phyloP scores from a whole-genome alignment of 2,113 vertebrate genomes.

The Abramis brama region DNA sequence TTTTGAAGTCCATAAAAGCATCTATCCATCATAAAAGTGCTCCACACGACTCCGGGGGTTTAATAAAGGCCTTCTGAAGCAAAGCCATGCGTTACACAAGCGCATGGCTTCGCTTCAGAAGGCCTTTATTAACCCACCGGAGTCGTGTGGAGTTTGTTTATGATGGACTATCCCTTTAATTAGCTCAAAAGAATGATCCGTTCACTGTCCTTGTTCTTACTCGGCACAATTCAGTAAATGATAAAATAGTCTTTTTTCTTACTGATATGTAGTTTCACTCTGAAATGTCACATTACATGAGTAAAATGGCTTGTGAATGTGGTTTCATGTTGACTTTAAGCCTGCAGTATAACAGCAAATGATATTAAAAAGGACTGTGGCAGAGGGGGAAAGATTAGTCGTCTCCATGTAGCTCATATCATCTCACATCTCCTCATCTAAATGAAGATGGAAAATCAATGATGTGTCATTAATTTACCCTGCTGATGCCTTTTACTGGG shows the following conservation, averaged over 20 bases:
- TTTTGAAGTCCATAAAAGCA: too few relatives aligned
- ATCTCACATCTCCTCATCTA: conserved; percentile 75
- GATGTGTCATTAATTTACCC: conserved; percentile 72
- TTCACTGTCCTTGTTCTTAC: neutral
- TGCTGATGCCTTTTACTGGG: conserved; percentile 76
- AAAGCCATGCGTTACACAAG: too few relatives aligned
- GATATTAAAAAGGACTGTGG: conserved; percentile 20
- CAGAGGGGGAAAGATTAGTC: conserved; percentile 70
- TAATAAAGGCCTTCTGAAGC: too few relatives aligned
- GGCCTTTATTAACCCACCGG: too few relatives aligned
- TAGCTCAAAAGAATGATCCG: neutral
- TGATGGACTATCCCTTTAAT: too few relatives aligned
- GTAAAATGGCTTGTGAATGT: neutral
- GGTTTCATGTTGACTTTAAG: conserved; percentile 14
- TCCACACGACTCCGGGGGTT: too few relatives aligned
- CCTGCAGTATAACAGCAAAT: neutral
- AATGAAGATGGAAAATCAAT: conserved; percentile 78
- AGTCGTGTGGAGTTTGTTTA: too few relatives aligned
- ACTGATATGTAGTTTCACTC: neutral
- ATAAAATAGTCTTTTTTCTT: neutral
- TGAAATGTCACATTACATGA: neutral
- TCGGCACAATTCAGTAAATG: neutral
- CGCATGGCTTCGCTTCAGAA: too few relatives aligned
- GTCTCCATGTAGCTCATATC: conserved; percentile 69
- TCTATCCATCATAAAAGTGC: too few relatives aligned